phyloP scores from a whole-genome alignment of 2,113 vertebrate genomes.

The Chloropsis cyanopogon region DNA sequence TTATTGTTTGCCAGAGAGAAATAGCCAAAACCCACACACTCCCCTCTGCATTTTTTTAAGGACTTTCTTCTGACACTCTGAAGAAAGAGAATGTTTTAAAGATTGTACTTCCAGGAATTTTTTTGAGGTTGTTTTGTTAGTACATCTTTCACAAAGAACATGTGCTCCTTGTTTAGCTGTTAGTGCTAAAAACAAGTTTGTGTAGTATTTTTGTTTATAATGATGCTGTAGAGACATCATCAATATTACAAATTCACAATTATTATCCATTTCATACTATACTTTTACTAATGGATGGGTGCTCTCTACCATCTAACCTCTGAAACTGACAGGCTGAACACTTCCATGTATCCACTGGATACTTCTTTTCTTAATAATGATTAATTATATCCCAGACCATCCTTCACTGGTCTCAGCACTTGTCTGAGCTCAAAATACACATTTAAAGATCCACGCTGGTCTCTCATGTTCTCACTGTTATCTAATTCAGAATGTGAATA shows the following conservation, averaged over 20 bases:
- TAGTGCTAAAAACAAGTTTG: background rate
- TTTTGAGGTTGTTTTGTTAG: background rate
- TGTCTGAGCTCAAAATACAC: background rate
- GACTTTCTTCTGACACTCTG: background rate
- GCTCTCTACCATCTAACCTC: background rate
- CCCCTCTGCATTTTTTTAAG: background rate
- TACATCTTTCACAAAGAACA: background rate
- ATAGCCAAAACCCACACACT: background rate
- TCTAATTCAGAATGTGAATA: background rate
- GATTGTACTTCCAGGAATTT: background rate
- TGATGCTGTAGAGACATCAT: background rate
- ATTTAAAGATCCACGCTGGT: background rate
- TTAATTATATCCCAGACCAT: background rate
- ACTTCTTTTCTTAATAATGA: background rate
- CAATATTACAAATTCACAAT: background rate
- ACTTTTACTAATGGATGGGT: background rate
- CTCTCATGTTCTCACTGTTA: background rate
- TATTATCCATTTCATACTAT: background rate
- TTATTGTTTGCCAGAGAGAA: background rate
- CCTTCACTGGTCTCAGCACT: background rate
- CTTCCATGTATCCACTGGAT: background rate
- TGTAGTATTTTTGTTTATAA: background rate
- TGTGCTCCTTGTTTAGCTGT: background rate
- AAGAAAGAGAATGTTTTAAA: background rate
- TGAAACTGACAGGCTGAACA: background rate